Conservation (phyloP, 1,140 invertebrate genomes). For the Leptinotarsa lineolata region DNA sequence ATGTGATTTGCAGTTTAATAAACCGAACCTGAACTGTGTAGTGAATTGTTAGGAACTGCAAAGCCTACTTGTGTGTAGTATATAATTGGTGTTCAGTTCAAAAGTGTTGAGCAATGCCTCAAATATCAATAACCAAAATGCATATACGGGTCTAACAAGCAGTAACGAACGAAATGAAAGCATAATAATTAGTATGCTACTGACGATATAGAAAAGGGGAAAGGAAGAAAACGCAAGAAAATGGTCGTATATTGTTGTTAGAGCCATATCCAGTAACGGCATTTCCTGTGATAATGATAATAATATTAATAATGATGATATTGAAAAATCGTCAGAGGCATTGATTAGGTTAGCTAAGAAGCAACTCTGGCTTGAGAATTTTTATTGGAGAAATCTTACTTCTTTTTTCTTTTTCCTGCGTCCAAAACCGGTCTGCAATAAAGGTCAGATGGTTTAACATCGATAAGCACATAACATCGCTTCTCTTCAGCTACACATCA, state of each 20-base stretch:
- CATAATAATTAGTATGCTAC: constrained; percentile 44
- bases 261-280: constrained; percentile 8
- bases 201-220: constrained; percentile 47
- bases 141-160: constrained; percentile 32
- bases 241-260: constrained; percentile 21
- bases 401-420: constrained; percentile 95
- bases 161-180: constrained; percentile 33
- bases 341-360: constrained; percentile 50
- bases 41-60: neutral
- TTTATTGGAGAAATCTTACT: constrained; percentile 72
- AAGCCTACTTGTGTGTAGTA: constrained; percentile 13
- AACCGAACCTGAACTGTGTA: neutral
- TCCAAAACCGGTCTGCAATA: constrained; percentile 85
- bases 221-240: constrained; percentile 35
- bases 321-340: constrained; percentile 52
- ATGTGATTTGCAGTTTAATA: neutral
- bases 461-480: constrained; percentile 40
- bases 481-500: constrained; percentile 17
- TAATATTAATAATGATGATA: neutral
- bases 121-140: constrained; percentile 11
- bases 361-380: constrained; percentile 52
- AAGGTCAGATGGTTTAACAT: constrained; percentile 57
- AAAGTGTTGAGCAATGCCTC: constrained; percentile 27
- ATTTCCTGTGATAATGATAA: constrained; percentile 17
- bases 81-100: constrained; percentile 5